phyloP scores from a whole-genome alignment of 2,113 vertebrate genomes.

The Laticauda colubrina region DNA sequence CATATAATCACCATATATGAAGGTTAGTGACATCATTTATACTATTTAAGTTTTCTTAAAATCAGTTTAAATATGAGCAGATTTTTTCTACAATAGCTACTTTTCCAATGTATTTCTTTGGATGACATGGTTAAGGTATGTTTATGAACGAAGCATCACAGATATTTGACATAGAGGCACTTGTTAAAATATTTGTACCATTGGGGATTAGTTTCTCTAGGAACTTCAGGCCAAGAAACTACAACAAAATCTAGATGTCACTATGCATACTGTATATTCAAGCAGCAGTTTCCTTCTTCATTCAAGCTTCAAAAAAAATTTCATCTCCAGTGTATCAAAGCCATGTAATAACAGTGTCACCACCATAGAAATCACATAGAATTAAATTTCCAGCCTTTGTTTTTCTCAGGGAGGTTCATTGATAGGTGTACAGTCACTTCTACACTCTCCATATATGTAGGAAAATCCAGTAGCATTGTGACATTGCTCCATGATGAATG shows the following conservation, averaged over 20 bases:
- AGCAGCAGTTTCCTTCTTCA: background rate
- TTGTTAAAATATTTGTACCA: background rate
- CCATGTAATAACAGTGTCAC: background rate
- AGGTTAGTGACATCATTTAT: slow-evolving; percentile 78
- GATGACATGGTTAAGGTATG: background rate
- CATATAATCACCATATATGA: slow-evolving; percentile 99
- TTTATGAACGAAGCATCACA: background rate
- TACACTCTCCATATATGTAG: background rate
- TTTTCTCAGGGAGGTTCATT: background rate
- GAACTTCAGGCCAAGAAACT: background rate
- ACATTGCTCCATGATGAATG: background rate
- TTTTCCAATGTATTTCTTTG: background rate
- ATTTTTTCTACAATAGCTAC: background rate
- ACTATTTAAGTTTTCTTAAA: slow-evolving; percentile 54
- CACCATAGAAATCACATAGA: background rate
- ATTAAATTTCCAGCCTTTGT: background rate
- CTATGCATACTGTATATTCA: background rate
- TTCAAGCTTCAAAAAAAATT: background rate
- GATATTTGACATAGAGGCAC: background rate
- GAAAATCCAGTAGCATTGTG: background rate
- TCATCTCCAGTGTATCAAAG: background rate
- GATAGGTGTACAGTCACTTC: background rate
- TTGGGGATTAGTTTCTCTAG: background rate
- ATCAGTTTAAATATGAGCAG: background rate
- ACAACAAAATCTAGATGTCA: background rate